Percentiles rank a stretch among this genome's conserved stretches.
phyloP scores from a whole-genome alignment of 1,140 invertebrate species.

The Drosophila nigrodunni region DNA sequence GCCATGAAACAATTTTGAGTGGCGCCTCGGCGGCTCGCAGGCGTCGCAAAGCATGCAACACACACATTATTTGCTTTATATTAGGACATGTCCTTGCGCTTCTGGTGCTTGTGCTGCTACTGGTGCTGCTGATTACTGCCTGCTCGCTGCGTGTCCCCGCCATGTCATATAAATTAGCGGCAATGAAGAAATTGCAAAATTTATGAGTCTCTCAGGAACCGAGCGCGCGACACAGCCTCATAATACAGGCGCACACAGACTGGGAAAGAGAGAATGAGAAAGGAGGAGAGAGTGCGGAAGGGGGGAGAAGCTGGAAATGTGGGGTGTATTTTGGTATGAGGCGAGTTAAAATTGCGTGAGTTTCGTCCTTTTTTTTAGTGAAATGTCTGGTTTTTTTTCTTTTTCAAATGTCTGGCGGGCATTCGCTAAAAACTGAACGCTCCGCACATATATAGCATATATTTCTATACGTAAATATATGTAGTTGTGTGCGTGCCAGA shows the following conservation, averaged over 20 bases:
- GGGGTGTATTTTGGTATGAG: background rate
- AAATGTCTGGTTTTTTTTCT: constrained; percentile 50
- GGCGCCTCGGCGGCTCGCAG: constrained; percentile 31
- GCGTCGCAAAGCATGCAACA: constrained; percentile 56
- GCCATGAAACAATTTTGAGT: constrained; percentile 70
- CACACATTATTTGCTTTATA: constrained; percentile 76
- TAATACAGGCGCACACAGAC: background rate
- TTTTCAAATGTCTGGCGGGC: constrained; percentile 72
- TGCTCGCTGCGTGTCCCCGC: background rate
- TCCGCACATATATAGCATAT: constrained; percentile 17
- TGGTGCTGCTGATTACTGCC: background rate
- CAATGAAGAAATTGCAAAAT: constrained; percentile 79
- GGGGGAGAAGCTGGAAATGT: background rate
- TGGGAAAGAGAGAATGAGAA: background rate
- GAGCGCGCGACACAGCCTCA: background rate
- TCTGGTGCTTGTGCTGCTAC: constrained; percentile 2
- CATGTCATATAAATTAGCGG: constrained; percentile 78
- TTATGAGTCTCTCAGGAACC: constrained; percentile 68
- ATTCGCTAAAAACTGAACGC: constrained; percentile 52
- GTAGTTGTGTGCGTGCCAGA: constrained; percentile 5
- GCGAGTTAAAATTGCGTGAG: constrained; percentile 36
- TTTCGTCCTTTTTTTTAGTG: constrained; percentile 37
- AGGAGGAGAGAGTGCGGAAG: background rate
- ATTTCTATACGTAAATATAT: constrained; percentile 13
- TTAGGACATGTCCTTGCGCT: constrained; percentile 62